Percentiles rank a stretch among this genome's conserved stretches.
These are phyloP conservation scores for Centropyge bicolor DNA, from an alignment of 2,797 vertebrate genomes.

Conservation along the genomic window DNA sequence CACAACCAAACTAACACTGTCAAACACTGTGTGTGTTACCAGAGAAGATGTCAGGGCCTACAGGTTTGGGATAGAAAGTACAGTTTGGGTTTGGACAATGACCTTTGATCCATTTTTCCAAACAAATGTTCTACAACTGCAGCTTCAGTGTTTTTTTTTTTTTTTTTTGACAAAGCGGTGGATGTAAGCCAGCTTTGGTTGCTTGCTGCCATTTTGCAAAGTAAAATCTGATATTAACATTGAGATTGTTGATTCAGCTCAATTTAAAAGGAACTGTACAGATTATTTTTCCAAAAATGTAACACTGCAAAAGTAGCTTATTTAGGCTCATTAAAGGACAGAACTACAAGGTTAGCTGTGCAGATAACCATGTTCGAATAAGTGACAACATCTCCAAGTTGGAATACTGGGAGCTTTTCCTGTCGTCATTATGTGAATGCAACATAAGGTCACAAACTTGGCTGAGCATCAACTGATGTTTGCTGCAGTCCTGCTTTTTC, in stretches of 20 bases:
- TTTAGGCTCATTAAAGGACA: neutral
- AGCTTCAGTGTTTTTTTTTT: neutral
- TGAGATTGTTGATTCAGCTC: too few species aligned
- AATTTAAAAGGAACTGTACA: neutral
- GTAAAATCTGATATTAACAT: neutral
- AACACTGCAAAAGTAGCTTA: neutral
- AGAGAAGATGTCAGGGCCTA: neutral
- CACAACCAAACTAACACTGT: neutral
- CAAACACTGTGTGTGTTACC: neutral
- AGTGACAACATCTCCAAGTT: neutral
- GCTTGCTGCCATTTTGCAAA: too few species aligned
- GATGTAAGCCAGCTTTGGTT: neutral
- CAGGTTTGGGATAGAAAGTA: constrained; percentile 15
- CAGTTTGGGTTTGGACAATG: neutral
- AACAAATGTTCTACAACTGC: constrained; percentile 14
- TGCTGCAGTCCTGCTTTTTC: neutral
- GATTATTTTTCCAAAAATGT: neutral
- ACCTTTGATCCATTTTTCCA: constrained; percentile 14
- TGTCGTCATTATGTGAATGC: neutral
- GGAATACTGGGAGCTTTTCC: neutral
- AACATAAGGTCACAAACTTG: constrained; percentile 3
- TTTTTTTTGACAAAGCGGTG: neutral
- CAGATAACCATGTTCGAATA: neutral
- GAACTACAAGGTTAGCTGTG: neutral
- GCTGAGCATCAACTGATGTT: neutral